Conservation (phyloP, 2,797 vertebrate species). For the Xerus rutilus region DNA sequence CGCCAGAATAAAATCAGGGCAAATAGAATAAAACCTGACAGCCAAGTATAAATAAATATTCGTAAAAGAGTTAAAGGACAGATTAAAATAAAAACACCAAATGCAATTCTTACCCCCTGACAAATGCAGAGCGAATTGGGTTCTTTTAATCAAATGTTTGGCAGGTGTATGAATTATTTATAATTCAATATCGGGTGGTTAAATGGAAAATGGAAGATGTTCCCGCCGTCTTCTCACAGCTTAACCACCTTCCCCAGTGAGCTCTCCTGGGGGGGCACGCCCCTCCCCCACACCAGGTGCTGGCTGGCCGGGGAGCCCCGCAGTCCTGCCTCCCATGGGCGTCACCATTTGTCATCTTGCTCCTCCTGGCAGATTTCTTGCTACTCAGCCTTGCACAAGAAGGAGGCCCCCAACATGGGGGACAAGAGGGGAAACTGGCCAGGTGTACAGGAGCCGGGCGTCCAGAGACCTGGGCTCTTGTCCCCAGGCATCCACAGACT, state of each 20-base stretch:
- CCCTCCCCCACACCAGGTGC: slow-evolving; percentile 34
- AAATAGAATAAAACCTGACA: slow-evolving; percentile 81
- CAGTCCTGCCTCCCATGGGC: not conserved
- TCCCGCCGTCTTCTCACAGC: slow-evolving; percentile 80
- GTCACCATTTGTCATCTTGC: not conserved
- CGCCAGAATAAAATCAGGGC: slow-evolving; percentile 67
- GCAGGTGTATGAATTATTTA: slow-evolving; percentile 91
- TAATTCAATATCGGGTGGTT: slow-evolving; percentile 89
- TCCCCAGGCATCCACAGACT: not conserved
- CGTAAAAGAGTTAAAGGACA: slow-evolving; percentile 84
- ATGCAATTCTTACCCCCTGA: slow-evolving; percentile 87
- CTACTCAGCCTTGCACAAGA: not conserved
- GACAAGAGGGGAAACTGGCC: not conserved
- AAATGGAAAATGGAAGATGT: slow-evolving; percentile 88
- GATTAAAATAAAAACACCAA: slow-evolving; percentile 86
- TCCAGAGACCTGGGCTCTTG: not conserved
- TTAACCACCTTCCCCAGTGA: slow-evolving; percentile 64
- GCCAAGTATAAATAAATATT: slow-evolving; percentile 80
- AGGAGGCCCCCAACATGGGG: not conserved
- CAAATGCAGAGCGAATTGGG: slow-evolving; percentile 87
- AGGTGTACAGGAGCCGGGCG: not conserved
- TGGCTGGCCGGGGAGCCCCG: not conserved
- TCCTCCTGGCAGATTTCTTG: not conserved
- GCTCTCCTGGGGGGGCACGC: not conserved
- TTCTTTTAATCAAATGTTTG: slow-evolving; percentile 91